These are phyloP conservation scores for Megalonaias nervosa DNA, from an alignment of 1,140 invertebrate species.

Conservation along the genomic window DNA sequence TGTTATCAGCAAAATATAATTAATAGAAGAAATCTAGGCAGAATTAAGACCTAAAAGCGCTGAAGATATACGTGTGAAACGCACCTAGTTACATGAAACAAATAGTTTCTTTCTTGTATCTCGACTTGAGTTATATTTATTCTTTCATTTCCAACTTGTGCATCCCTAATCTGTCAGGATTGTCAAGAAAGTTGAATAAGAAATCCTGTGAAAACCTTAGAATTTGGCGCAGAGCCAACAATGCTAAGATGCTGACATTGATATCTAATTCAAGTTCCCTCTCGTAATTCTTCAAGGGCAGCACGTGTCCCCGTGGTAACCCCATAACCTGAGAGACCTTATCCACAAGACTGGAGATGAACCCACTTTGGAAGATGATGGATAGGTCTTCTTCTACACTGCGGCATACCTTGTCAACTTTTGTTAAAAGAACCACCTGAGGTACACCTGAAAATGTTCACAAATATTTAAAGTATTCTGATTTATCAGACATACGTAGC, in stretches of 20 bases:
- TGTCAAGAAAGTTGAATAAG: conserved; percentile 12
- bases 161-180: neutral
- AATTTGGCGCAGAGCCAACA: conserved; percentile 14
- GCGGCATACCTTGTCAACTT: conserved; percentile 27
- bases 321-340: conserved; percentile 21
- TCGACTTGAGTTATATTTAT: too few species aligned
- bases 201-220: conserved; percentile 20
- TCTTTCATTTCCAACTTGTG: neutral
- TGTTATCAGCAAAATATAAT: too few species aligned
- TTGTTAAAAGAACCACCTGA: conserved; percentile 27
- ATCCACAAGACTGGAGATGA: conserved; percentile 10
- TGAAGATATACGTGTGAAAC: too few species aligned
- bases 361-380: conserved; percentile 8
- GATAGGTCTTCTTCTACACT: conserved; percentile 9
- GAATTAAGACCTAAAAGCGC: too few species aligned
- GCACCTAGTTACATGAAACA: too few species aligned
- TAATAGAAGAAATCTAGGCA: too few species aligned
- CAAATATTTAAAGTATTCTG: neutral
- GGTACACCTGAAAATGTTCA: conserved; percentile 9
- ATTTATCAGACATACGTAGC: too few species aligned
- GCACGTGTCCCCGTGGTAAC: conserved; percentile 21
- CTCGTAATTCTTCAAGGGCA: conserved; percentile 31
- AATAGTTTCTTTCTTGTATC: too few species aligned
- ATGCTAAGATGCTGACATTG: conserved; percentile 13
- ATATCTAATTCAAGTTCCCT: conserved; percentile 13